These are phyloP conservation scores for Amniataba percoides DNA, from an alignment of 2,797 vertebrate genomes.

Conservation along the genomic window DNA sequence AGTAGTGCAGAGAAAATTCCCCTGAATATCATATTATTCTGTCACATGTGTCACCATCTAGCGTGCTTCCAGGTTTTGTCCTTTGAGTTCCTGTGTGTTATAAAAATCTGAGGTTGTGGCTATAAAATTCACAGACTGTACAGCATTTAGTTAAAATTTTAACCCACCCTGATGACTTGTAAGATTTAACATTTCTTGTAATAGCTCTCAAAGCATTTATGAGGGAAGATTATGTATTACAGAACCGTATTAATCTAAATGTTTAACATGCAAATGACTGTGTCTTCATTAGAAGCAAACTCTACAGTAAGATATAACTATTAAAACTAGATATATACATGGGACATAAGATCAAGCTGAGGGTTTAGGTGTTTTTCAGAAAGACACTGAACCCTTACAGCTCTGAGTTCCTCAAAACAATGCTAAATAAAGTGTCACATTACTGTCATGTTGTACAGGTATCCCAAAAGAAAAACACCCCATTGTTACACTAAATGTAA, in stretches of 20 bases:
- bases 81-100: slow-evolving; percentile 42
- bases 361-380: background rate
- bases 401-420: no score
- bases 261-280: background rate
- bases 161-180: slow-evolving; percentile 31
- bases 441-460: background rate
- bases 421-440: background rate
- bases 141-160: slow-evolving; percentile 41
- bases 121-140: slow-evolving; percentile 49
- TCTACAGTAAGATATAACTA: background rate
- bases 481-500: background rate
- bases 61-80: slow-evolving; percentile 69
- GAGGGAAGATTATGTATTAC: background rate
- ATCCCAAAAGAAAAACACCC: background rate
- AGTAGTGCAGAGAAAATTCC: slow-evolving; percentile 28
- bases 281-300: background rate
- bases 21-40: slow-evolving; percentile 37
- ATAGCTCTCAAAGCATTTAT: background rate
- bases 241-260: background rate
- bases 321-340: background rate
- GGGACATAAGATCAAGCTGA: background rate
- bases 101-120: slow-evolving; percentile 34
- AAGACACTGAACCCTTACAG: background rate
- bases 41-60: slow-evolving; percentile 45
- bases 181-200: slow-evolving; percentile 19